Base-by-base conservation (phyloP, 2,888 invertebrate genomes). In the Polyommatus iphigenia region DNA sequence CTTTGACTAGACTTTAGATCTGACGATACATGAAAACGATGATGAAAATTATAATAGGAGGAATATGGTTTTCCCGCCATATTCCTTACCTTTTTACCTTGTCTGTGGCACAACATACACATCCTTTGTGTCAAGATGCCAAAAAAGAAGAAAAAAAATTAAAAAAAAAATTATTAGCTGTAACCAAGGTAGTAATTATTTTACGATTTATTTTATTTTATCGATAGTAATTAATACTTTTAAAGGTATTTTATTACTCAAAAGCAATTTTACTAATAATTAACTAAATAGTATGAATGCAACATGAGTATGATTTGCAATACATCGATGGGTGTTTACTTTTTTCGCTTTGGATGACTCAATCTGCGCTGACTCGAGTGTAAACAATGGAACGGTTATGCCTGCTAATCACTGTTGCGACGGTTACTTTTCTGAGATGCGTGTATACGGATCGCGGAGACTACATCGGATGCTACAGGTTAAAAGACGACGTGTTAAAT, bases 381-480 rank as follows among this genome's bases (percentile, higher is more conserved):
- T 84, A 85, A 85, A 91, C 90, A 91, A 92, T 92, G 92, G 87
- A 85, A 79, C 85, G 83, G 79, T 84, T 81, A 81, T 83, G 81
- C 84, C 83, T 83, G 79, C 80, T 83, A 78, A 72, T 82, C 80
- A 80, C 85, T 76, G 80, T 82, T 78, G 82, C 85, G 54, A 79
- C 87, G 76, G 79, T 86, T 78, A 81, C 86, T 77, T 85, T 71
- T 80, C 77, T 80, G 29, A 78, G 78, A 71, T 85, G 72, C 81
- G 81, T 79, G 79, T 79, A 6, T 83, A 85, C 80, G 79, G 93
- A 94, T 80, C 90, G 92, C 41, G 94, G 94, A 13, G 91, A 92
- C 84, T 92, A 91, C 81, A 84, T 93, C 76, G 94, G 93, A 77
- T 94, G 94, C 81, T 93, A 90, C 81, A 87, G 85, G 81, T 83